Percentiles rank a stretch among this genome's conserved stretches.
Evolutionary conservation across 2,888 invertebrate genomes (phyloP).

Genomic region (Chorisops tibialis): DNA sequence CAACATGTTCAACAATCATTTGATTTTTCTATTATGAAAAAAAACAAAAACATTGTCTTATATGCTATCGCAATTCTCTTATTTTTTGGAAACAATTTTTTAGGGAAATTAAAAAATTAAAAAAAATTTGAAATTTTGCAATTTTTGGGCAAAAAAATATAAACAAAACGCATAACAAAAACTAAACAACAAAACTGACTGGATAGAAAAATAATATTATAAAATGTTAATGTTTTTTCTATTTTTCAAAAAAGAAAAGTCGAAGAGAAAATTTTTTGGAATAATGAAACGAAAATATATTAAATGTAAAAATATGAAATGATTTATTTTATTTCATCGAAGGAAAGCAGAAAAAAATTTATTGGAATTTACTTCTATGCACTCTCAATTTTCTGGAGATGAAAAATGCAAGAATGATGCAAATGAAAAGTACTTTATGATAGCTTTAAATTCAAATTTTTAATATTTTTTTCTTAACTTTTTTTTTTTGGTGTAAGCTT

Average conservation of each 20-base stretch:
- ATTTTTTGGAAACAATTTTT: no score
- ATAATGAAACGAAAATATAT: neutral
- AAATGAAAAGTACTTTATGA: constrained; percentile 13
- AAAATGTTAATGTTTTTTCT: neutral
- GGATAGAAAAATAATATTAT: neutral
- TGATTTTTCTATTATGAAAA: no score
- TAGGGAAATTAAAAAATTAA: neutral
- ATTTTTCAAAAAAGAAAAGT: neutral
- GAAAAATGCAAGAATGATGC: constrained; percentile 20
- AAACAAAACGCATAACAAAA: neutral
- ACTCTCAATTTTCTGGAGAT: constrained; percentile 12
- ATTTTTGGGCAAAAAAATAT: neutral
- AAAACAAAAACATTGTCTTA: no score
- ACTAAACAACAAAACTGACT: neutral
- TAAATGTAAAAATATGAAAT: neutral
- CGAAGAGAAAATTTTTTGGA: constrained; percentile 15
- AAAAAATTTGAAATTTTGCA: neutral
- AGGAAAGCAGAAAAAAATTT: no score
- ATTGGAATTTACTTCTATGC: constrained; percentile 17
- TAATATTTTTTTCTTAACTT: no score
- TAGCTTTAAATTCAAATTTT: constrained; percentile 12
- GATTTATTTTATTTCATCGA: no score
- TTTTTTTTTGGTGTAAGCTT: no score
- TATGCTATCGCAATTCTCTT: no score
- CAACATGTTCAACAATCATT: no score